These are phyloP conservation scores for Tapirus terrestris DNA, from an alignment of 2,113 vertebrate species.

Conservation along the genomic window DNA sequence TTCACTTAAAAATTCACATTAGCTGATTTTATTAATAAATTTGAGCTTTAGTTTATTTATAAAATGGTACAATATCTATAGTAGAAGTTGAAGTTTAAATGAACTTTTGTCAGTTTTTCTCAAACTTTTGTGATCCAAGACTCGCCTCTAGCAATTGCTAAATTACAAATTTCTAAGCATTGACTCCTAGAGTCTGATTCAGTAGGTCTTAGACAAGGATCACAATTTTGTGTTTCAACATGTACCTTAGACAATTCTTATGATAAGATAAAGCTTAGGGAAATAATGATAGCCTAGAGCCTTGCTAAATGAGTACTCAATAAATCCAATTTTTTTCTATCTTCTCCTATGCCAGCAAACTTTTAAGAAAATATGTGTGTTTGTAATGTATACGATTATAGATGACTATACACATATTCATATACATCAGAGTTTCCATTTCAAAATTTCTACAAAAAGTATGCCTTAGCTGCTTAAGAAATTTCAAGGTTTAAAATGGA, in stretches of 20 bases:
- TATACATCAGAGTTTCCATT: neutral
- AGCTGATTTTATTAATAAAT: neutral
- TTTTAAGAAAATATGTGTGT: neutral
- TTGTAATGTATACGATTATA: neutral
- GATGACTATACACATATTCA: neutral
- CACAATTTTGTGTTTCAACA: neutral
- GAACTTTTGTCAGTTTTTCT: neutral
- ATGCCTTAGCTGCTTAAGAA: neutral
- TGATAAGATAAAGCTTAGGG: neutral
- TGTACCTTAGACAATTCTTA: neutral
- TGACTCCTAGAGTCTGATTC: neutral
- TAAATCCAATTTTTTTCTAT: neutral
- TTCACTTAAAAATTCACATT: neutral
- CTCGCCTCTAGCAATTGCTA: neutral
- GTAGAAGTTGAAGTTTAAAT: neutral
- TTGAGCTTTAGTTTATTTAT: neutral
- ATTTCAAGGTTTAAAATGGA: neutral
- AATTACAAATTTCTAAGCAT: neutral
- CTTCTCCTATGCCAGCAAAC: neutral
- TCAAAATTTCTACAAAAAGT: neutral
- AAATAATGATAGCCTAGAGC: neutral
- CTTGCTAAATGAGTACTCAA: neutral
- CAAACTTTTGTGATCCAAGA: neutral
- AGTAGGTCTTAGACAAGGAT: neutral
- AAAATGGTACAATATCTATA: neutral